These are phyloP conservation scores for Scalopus aquaticus DNA, from an alignment of 2,113 vertebrate species.

Conservation along the genomic window DNA sequence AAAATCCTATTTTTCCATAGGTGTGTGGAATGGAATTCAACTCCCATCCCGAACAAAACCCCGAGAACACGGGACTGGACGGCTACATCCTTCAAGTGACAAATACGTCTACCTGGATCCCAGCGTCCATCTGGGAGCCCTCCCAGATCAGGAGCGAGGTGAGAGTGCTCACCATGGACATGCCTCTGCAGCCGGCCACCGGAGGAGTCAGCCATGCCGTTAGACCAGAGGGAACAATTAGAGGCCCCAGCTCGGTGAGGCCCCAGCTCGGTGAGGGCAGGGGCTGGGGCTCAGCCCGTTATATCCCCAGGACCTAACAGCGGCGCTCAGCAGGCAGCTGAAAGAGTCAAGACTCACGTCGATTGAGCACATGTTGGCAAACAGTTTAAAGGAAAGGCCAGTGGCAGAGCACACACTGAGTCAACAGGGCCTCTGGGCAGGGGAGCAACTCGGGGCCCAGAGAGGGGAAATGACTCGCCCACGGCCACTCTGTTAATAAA, in stretches of 20 bases:
- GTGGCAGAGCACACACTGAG: not conserved
- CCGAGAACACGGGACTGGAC: not conserved
- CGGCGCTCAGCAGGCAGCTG: not conserved
- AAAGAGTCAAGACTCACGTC: not conserved
- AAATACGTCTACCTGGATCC: not conserved
- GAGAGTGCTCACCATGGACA: not conserved
- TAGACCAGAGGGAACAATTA: not conserved
- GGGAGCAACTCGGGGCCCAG: not conserved
- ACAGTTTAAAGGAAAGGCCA: not conserved
- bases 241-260: not conserved
- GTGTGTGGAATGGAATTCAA: not conserved
- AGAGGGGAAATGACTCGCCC: not conserved
- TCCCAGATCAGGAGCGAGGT: not conserved
- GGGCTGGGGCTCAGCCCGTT: not conserved
- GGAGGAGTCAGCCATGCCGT: not conserved
- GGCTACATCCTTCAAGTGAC: not conserved
- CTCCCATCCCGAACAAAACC: not conserved
- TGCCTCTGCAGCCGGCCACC: fast-evolving
- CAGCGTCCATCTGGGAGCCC: not conserved
- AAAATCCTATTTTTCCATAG: not conserved
- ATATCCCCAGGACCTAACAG: not conserved
- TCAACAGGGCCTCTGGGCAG: no score
- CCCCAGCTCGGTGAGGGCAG: not conserved
- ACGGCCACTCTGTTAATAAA: not conserved
- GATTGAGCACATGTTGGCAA: not conserved